These are phyloP conservation scores for Drosophila trapezifrons DNA, from an alignment of 1,140 invertebrate genomes.

Conservation along the genomic window DNA sequence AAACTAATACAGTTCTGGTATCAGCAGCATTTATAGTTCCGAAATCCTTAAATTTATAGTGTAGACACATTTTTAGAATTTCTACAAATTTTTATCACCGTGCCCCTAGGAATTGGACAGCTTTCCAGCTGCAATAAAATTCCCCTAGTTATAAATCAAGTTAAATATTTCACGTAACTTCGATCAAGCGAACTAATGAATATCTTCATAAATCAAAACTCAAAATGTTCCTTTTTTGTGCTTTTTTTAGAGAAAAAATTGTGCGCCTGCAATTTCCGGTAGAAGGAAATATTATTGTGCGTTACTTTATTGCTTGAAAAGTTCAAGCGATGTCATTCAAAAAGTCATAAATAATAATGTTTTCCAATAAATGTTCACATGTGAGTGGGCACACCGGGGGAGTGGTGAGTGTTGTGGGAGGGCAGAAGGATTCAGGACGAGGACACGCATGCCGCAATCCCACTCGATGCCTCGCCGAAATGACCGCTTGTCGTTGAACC, in stretches of 20 bases:
- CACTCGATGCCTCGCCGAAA: constrained; percentile 30
- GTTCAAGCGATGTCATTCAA: constrained; percentile 81
- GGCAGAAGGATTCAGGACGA: constrained; percentile 19
- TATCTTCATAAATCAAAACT: constrained; percentile 69
- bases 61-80: too few relatives aligned
- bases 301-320: constrained; percentile 79
- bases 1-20: neutral
- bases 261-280: constrained; percentile 44
- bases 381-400: constrained; percentile 71
- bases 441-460: constrained; percentile 25
- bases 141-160: constrained; percentile 11
- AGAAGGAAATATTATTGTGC: constrained; percentile 60
- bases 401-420: constrained; percentile 24
- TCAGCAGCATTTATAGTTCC: neutral
- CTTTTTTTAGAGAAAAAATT: constrained; percentile 43
- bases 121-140: neutral
- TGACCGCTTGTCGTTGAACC: constrained; percentile 66
- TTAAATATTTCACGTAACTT: constrained; percentile 23
- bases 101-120: neutral
- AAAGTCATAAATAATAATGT: constrained; percentile 84
- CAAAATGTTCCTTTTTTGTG: constrained; percentile 31
- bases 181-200: constrained; percentile 56
- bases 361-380: constrained; percentile 84
- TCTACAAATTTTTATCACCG: too few relatives aligned
- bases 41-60: neutral